Conservation (phyloP, 1,140 invertebrate species). For the Chrysomallon squamiferum region DNA sequence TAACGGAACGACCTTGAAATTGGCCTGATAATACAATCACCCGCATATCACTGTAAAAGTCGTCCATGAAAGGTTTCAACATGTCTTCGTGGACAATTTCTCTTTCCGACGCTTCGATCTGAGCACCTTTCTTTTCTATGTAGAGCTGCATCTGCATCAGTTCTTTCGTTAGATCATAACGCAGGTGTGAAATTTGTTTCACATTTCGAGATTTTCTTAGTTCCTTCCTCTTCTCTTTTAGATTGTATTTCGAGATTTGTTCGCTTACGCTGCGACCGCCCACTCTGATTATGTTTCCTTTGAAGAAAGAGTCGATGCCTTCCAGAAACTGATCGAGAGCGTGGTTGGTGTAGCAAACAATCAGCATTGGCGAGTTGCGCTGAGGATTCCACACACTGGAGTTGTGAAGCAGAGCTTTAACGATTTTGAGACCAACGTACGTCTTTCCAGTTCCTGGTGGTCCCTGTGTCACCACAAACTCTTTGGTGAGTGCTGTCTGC, state of each 20-base stretch:
- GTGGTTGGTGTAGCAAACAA: constrained; percentile 87
- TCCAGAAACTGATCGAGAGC: constrained; percentile 88
- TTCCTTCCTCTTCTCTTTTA: constrained; percentile 6
- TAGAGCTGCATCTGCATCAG: constrained; percentile 8
- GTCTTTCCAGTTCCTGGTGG: constrained; percentile 61
- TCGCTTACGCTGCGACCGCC: constrained; percentile 10
- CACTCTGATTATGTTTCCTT: constrained; percentile 12
- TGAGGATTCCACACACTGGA: constrained; percentile 28
- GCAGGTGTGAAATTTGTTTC: constrained; percentile 10
- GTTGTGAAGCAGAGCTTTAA: constrained; percentile 57
- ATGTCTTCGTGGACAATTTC: constrained; percentile 36
- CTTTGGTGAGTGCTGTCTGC: constrained; percentile 60
- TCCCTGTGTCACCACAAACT: constrained; percentile 75
- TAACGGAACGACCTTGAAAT: not conserved
- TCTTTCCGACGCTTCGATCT: constrained; percentile 31
- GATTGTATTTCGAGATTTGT: constrained; percentile 5
- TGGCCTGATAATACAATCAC: not conserved
- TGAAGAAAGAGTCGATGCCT: constrained; percentile 65
- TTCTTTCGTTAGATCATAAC: constrained; percentile 8
- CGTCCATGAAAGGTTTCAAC: constrained; percentile 28
- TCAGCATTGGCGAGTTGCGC: constrained; percentile 69
- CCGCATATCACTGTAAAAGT: constrained; percentile 1
- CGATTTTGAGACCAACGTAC: constrained; percentile 61
- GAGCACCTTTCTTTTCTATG: constrained; percentile 15
- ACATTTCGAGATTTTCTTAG: not conserved